Evolutionary conservation across 2,113 vertebrate genomes (phyloP).

Genomic region (Takifugu bimaculatus): DNA sequence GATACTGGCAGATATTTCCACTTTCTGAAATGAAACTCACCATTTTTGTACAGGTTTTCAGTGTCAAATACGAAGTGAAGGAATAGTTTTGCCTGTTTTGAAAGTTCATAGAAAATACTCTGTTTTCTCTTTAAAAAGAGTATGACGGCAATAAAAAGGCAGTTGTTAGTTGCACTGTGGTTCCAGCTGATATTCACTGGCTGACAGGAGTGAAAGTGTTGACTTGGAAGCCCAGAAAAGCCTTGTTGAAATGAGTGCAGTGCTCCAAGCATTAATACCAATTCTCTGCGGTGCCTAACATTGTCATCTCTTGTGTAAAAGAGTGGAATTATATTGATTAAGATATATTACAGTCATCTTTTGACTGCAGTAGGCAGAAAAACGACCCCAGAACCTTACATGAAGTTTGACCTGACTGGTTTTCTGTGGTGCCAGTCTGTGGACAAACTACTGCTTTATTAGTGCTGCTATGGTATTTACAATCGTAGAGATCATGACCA

Average conservation of each 20-base stretch:
- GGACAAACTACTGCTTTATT: slow-evolving; percentile 38
- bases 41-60: too few relatives aligned
- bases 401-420: slow-evolving; percentile 13
- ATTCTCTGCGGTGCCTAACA: slow-evolving; percentile 69
- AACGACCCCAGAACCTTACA: slow-evolving; percentile 27
- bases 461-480: slow-evolving; percentile 55
- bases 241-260: slow-evolving; percentile 50
- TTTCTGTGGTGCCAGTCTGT: slow-evolving; percentile 31
- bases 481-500: slow-evolving; percentile 11
- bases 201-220: slow-evolving; percentile 31
- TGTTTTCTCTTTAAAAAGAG: slow-evolving; percentile 2
- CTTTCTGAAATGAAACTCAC: too few relatives aligned
- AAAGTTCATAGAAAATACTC: too few relatives aligned
- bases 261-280: slow-evolving; percentile 45
- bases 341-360: slow-evolving; percentile 4
- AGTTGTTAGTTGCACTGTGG: too few relatives aligned
- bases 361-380: slow-evolving; percentile 3
- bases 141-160: neutral
- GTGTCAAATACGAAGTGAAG: too few relatives aligned
- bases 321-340: neutral
- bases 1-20: too few relatives aligned
- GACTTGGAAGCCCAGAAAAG: slow-evolving; percentile 27
- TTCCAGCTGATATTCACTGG: neutral
- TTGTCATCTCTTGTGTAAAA: slow-evolving; percentile 10
- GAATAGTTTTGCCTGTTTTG: too few relatives aligned